Evolutionary conservation across 2,113 vertebrate genomes (phyloP).

Genomic region (Brachionichthys hirsutus): DNA sequence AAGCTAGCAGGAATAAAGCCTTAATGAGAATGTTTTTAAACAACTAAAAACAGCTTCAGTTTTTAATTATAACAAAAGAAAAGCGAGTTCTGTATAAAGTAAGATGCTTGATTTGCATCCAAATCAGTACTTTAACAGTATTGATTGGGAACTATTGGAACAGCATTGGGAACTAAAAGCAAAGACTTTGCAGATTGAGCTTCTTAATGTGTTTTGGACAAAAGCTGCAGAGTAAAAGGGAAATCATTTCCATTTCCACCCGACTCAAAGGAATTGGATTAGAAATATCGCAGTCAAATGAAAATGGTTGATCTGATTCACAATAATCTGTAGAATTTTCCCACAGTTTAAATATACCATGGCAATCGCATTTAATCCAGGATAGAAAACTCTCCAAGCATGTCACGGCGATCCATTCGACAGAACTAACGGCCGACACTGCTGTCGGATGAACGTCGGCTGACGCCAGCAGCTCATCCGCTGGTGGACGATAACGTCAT

Average conservation of each 20-base stretch:
- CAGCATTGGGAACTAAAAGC: not conserved
- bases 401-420: no score
- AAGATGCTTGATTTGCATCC: no score
- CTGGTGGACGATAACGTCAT: slow-evolving; percentile 22
- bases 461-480: slow-evolving; percentile 18
- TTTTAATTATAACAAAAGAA: no score
- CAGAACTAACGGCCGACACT: not conserved
- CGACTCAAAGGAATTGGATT: slow-evolving; percentile 20
- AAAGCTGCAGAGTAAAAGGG: not conserved
- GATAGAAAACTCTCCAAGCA: not conserved
- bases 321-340: slow-evolving; percentile 3
- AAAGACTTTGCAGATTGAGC: not conserved
- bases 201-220: not conserved
- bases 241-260: slow-evolving; percentile 22
- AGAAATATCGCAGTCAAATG: slow-evolving; percentile 15
- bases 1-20: not conserved
- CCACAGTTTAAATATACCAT: slow-evolving; percentile 21
- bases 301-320: slow-evolving; percentile 2
- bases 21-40: no score
- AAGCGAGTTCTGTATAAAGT: no score
- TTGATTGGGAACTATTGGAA: not conserved
- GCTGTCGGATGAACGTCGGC: not conserved
- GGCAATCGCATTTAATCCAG: slow-evolving; percentile 3
- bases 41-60: no score
- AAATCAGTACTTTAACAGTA: not conserved